phyloP scores from a whole-genome alignment of 2,797 vertebrate genomes.

The Hydrocynus forskahlii region DNA sequence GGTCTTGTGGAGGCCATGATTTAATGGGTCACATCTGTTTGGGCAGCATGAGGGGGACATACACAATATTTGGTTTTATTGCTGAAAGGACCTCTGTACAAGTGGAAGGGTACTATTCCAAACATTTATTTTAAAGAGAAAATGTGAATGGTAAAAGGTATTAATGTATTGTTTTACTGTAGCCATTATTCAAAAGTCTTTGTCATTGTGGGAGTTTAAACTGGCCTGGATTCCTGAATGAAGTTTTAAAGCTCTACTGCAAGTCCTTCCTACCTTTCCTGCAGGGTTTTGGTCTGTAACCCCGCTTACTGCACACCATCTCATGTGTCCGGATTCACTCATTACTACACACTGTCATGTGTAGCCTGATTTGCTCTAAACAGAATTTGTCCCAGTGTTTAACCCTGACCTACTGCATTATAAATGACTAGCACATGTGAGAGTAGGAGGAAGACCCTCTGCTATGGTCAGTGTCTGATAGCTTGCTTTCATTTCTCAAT shows the following conservation, averaged over 20 bases:
- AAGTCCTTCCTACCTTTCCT: not conserved
- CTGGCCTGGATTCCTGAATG: not conserved
- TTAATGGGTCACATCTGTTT: too few relatives aligned
- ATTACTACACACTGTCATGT: not conserved
- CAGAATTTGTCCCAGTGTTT: not conserved
- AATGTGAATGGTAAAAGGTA: too few relatives aligned
- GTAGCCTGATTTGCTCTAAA: slow-evolving; percentile 7
- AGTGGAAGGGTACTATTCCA: not conserved
- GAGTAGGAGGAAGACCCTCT: slow-evolving; percentile 7
- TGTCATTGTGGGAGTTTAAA: not conserved
- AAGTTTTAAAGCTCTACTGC: not conserved
- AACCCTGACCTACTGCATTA: slow-evolving; percentile 17
- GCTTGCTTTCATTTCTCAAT: not conserved
- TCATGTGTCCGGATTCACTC: slow-evolving; percentile 5
- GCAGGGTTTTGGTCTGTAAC: not conserved
- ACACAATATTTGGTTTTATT: too few relatives aligned
- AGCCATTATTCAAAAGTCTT: not conserved
- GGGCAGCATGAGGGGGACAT: too few relatives aligned
- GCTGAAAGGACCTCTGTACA: not conserved
- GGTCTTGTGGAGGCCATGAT: too few relatives aligned
- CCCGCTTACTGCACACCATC: not conserved
- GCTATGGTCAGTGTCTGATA: slow-evolving; percentile 3
- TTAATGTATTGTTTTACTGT: not conserved
- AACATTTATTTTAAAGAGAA: not conserved
- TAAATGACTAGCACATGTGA: not conserved